Evolutionary conservation across 2,797 vertebrate genomes (phyloP), one percentile per base, ranked within the genome.

Genomic region (Pipistrellus kuhlii): DNA sequence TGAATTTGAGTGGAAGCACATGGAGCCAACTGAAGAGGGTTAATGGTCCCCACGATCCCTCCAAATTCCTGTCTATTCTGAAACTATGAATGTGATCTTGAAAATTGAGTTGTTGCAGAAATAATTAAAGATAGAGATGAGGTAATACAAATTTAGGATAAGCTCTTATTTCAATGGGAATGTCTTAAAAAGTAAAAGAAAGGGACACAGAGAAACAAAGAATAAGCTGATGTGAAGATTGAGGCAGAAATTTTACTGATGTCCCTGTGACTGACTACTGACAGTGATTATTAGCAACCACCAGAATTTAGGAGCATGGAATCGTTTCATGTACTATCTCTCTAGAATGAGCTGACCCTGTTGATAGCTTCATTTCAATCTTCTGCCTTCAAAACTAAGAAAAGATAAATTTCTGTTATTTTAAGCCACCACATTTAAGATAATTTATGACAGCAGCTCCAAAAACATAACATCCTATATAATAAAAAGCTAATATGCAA

Each of bases 281-380:
- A 21, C 48, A 62, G 38, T 0, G 10, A 10, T 32, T 30, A 23
- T 10, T 3, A n/a, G 3, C 0, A 75, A 38, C 18, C 32, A 46
- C 30, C 1, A 59, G 48, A 75, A 72, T 3, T 17, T 57, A 8
- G 11, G 2, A 76, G 23, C 30, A 35, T 4, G 17, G 17, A 9
- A 44, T 18, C 5, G 5, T 62, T 38, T 77, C 8, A 2, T 10
- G 15, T 6, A 69, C 9, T 8, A 8, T 12, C 7, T 14, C 17
- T 84, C 44, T 5, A 8, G 12, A 41, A 35, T 5, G 13, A 68
- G 1, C 1, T 11, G 44, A 5, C 3, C 0, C 11, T 57, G 1
- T 2, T 21, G 8, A 76, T 5, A 76, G 3, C n/a, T 48, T 38
- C 9, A n/a, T 51, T 66, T 64, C 44, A 44, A 59, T 25, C 13